Evolutionary conservation across 2,797 vertebrate genomes (phyloP), one percentile per base, ranked within the genome.

Genomic region (Alfaro cultratus): DNA sequence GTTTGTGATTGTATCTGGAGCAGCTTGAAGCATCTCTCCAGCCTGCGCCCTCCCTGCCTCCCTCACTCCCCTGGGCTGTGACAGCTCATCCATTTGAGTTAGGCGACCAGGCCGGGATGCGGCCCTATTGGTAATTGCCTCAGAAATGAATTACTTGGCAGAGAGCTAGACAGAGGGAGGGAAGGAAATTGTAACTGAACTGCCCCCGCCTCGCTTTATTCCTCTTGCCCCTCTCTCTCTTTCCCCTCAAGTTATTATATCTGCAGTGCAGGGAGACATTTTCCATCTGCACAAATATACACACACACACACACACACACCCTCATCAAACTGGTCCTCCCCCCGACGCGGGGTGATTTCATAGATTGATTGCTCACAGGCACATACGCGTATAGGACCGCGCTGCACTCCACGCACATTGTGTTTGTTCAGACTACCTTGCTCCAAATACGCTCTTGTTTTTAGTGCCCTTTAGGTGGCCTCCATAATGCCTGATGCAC

Each of bases 121-220:
- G 39, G 87, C 86, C 85, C 76, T 87, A 57, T 87, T 92, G 91
- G 93, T 93, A 95, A 95, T 94, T 95, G 94, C 91, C 87, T 94
- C 91, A 93, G 91, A 95, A 95, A 95, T 94, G 88, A 95, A 95
- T 95, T 94, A 95, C 94, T 94, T 93, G 93, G 92, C 94, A 92
- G 84, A 80, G 86, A 91, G 82, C 78, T 90, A 92, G 91, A 86
- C 78, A 75, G 86, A 93, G 82, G 83, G 83, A 91, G 86, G 86
- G 78, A 82, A 90, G 92, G 86, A 94, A 94, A 95, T 94, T 94
- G 94, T 94, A 95, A 95, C 94, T 95, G 91, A 93, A 93, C 92
- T 91, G 81, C 89, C 83, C 83, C 79, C 85, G 60, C 77, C 73
- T 31, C 67, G 53, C 77, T 81, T 71, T 60, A 73, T 53, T 75